Evolutionary conservation across 1,140 invertebrate species (phyloP).

Genomic region (Tribolium castaneum): DNA sequence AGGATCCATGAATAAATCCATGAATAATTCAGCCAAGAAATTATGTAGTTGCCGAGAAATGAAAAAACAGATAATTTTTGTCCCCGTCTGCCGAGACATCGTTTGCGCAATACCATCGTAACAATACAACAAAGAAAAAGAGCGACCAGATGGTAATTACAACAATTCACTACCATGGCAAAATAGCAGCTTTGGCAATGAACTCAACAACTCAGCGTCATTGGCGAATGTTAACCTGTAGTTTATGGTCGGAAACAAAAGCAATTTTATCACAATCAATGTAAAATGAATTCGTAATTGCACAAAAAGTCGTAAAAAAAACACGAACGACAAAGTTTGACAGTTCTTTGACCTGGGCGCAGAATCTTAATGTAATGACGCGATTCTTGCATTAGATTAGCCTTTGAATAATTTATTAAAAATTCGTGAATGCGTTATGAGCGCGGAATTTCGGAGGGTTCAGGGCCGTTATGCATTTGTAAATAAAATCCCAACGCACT

Average conservation of each 20-base stretch:
- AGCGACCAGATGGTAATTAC: neutral
- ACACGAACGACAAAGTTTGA: conserved; percentile 44
- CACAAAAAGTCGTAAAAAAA: conserved; percentile 5
- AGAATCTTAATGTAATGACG: conserved; percentile 46
- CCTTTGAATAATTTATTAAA: conserved; percentile 31
- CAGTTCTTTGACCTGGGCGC: conserved; percentile 48
- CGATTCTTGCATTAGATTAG: conserved; percentile 17
- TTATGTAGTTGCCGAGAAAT: neutral
- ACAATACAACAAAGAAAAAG: neutral
- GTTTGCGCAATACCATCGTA: neutral
- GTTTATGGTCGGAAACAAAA: neutral
- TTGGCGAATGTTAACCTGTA: conserved; percentile 5
- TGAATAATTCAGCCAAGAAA: neutral
- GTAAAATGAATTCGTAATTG: neutral
- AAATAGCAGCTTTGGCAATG: conserved; percentile 9
- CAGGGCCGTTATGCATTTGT: conserved; percentile 27
- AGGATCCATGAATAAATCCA: neutral
- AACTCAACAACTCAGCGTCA: neutral
- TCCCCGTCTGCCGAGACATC: neutral
- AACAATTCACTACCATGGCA: neutral
- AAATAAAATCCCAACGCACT: neutral
- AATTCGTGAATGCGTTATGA: conserved; percentile 27
- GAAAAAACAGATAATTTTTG: neutral
- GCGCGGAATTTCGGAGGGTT: conserved; percentile 5
- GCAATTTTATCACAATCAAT: neutral